A percentile compares a stretch with the other conserved stretches of the same genome.
These are phyloP conservation scores for Aulostomus chinensis DNA, from an alignment of 2,797 vertebrate species.

Conservation along the genomic window DNA sequence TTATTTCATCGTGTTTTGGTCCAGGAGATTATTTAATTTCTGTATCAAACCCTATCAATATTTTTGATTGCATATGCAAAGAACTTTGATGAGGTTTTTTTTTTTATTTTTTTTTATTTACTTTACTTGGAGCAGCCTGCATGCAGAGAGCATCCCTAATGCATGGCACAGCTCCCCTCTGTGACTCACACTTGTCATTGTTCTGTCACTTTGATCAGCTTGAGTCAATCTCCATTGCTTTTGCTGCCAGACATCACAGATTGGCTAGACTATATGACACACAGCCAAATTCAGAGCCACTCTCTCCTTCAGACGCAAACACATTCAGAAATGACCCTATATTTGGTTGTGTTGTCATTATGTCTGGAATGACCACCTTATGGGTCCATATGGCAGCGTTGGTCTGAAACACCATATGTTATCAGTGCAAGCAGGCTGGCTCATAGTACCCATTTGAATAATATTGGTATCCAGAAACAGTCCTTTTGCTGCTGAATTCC, in stretches of 20 bases:
- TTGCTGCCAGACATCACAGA: slow-evolving; percentile 62
- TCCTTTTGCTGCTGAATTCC: slow-evolving; percentile 63
- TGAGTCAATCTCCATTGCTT: slow-evolving; percentile 61
- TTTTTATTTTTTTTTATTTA: no score
- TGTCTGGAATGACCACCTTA: slow-evolving; percentile 73
- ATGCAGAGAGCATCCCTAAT: slow-evolving; percentile 33
- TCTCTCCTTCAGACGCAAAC: slow-evolving; percentile 66
- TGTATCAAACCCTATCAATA: slow-evolving; percentile 49
- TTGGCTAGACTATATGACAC: slow-evolving; percentile 69
- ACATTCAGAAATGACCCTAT: slow-evolving; percentile 70
- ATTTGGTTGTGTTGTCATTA: slow-evolving; percentile 78
- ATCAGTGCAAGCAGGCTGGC: slow-evolving; percentile 61
- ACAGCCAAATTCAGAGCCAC: slow-evolving; percentile 67
- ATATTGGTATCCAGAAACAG: slow-evolving; percentile 55
- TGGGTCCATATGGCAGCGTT: slow-evolving; percentile 75
- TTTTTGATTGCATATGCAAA: slow-evolving; percentile 64
- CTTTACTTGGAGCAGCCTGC: slow-evolving; percentile 6
- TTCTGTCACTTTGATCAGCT: slow-evolving; percentile 65
- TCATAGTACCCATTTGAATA: slow-evolving; percentile 65
- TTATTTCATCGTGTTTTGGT: slow-evolving; percentile 66
- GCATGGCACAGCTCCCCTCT: slow-evolving; percentile 39
- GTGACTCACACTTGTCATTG: slow-evolving; percentile 60
- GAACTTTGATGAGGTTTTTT: no score
- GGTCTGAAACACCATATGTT: slow-evolving; percentile 75
- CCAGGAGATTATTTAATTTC: slow-evolving; percentile 65